These are phyloP conservation scores for Villa cingulata DNA, from an alignment of 2,888 invertebrate species.

Conservation along the genomic window DNA sequence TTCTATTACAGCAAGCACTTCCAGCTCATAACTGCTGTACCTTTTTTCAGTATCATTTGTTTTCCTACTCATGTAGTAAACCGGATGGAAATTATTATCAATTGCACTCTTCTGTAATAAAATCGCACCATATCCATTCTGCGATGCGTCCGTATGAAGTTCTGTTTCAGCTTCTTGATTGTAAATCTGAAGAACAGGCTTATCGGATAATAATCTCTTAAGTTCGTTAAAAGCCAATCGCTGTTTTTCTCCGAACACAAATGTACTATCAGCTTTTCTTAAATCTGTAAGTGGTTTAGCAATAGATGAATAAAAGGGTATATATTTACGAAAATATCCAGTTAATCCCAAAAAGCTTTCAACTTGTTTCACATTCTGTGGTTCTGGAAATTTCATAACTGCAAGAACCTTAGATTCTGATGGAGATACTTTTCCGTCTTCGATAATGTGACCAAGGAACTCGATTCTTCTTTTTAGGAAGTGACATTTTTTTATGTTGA, in stretches of 20 bases:
- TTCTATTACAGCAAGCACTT: neutral
- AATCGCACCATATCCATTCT: too few species aligned
- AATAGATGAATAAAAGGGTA: neutral
- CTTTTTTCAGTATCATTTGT: too few species aligned
- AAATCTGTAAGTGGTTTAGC: constrained; percentile 4
- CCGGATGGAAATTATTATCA: neutral
- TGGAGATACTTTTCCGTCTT: neutral
- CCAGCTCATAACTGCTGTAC: too few species aligned
- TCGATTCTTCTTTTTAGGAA: constrained; percentile 12
- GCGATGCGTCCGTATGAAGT: too few species aligned
- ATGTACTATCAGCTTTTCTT: neutral
- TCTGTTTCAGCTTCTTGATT: too few species aligned
- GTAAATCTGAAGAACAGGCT: neutral
- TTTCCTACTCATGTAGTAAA: neutral
- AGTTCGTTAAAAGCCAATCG: too few species aligned
- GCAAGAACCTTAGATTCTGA: constrained; percentile 4
- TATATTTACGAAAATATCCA: constrained; percentile 3
- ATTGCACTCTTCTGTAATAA: too few species aligned
- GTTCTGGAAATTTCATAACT: constrained; percentile 5
- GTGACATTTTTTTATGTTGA: constrained; percentile 16
- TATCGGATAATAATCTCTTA: constrained; percentile 4
- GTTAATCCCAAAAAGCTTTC: constrained; percentile 14
- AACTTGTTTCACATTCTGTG: neutral
- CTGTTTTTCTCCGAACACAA: constrained; percentile 19
- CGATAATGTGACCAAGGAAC: constrained; percentile 9